These are phyloP conservation scores for Empis livida DNA, from an alignment of 2,888 invertebrate species.

Conservation along the genomic window DNA sequence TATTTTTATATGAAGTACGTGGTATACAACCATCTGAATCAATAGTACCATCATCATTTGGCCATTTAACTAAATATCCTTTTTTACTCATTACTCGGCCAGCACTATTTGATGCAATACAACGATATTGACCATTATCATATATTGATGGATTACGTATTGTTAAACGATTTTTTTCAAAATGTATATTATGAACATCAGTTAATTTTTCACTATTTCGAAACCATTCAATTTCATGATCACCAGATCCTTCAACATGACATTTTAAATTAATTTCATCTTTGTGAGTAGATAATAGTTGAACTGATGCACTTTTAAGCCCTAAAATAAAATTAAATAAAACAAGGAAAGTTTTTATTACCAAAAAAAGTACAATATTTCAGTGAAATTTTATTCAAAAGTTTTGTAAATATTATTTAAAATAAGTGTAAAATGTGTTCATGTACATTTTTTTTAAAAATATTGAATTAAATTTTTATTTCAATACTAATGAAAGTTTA, in stretches of 20 bases:
- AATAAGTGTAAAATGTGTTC: no score
- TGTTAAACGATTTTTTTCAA: slow-evolving; percentile 36
- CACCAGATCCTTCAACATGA: slow-evolving; percentile 28
- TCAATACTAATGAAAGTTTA: no score
- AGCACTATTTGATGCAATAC: slow-evolving; percentile 54
- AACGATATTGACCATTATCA: slow-evolving; percentile 63
- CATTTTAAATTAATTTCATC: slow-evolving; percentile 31
- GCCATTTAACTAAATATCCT: slow-evolving; percentile 23
- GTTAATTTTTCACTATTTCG: slow-evolving; percentile 47
- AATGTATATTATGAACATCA: slow-evolving; percentile 43
- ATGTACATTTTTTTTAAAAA: no score
- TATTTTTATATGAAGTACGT: slow-evolving; percentile 12
- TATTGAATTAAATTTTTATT: no score
- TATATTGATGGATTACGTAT: slow-evolving; percentile 24
- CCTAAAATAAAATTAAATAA: slow-evolving; percentile 18
- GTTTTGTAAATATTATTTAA: no score
- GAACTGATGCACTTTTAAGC: slow-evolving; percentile 27
- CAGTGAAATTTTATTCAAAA: no score
- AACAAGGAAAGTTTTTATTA: no score
- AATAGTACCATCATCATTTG: background rate
- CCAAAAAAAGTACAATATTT: no score
- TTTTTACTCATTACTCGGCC: slow-evolving; percentile 37
- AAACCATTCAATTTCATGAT: slow-evolving; percentile 32
- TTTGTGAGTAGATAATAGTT: slow-evolving; percentile 24
- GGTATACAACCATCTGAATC: slow-evolving; percentile 23